phyloP scores from a whole-genome alignment of 2,113 vertebrate genomes.

The Tapirus terrestris region DNA sequence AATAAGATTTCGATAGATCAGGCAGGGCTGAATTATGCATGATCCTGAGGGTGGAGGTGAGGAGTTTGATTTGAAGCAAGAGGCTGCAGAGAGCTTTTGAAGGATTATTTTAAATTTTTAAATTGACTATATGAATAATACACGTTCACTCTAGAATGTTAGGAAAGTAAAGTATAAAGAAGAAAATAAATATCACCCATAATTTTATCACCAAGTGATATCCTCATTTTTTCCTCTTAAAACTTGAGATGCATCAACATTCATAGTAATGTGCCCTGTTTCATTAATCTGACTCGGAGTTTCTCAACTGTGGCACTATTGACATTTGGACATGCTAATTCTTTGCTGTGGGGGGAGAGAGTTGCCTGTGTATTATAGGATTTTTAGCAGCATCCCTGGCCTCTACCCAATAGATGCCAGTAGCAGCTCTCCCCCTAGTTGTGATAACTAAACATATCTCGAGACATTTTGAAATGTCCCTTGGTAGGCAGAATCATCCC shows the following conservation, averaged over 20 bases:
- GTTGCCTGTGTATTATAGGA: not conserved
- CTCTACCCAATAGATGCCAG: not conserved
- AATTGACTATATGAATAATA: slow-evolving; percentile 26
- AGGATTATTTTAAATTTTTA: slow-evolving; percentile 18
- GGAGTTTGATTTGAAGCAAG: not conserved
- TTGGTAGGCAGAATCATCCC: not conserved
- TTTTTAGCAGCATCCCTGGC: not conserved
- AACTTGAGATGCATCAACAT: not conserved
- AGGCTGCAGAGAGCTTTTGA: slow-evolving; percentile 20
- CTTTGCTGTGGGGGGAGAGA: not conserved
- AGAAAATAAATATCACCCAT: slow-evolving; percentile 12
- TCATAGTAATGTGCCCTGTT: not conserved
- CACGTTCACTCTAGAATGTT: not conserved
- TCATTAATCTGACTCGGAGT: not conserved
- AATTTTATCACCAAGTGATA: slow-evolving; percentile 12
- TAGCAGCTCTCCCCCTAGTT: not conserved
- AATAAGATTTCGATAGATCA: slow-evolving; percentile 2
- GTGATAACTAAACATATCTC: not conserved
- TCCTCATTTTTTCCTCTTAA: not conserved
- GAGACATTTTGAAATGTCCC: not conserved
- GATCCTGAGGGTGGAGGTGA: not conserved
- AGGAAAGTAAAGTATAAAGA: slow-evolving; percentile 12
- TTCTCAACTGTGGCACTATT: not conserved
- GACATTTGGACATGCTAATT: not conserved
- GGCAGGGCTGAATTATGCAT: not conserved